phyloP scores from a whole-genome alignment of 2,113 vertebrate species.

The Otocyon megalotis region DNA sequence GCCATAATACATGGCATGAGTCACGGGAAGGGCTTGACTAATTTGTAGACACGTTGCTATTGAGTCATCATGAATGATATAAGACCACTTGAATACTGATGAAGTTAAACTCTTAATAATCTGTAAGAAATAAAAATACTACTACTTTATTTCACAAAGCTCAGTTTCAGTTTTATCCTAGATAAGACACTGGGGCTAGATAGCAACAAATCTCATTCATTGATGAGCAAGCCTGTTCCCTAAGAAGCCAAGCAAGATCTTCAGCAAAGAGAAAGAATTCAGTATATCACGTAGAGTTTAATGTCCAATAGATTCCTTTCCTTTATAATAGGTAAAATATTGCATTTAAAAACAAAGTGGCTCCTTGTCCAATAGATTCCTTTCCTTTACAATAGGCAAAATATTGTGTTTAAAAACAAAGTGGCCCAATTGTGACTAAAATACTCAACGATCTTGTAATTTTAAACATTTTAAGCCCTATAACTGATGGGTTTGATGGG shows the following conservation, averaged over 20 bases:
- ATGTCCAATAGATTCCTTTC: not conserved
- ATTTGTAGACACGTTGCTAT: slow-evolving; percentile 40
- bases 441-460: slow-evolving; percentile 11
- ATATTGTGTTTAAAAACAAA: slow-evolving; percentile 14
- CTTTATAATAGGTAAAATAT: not conserved
- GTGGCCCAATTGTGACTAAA: not conserved
- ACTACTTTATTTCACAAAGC: slow-evolving; percentile 46
- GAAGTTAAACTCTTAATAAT: slow-evolving; percentile 67
- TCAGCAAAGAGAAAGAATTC: not conserved
- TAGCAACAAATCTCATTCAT: slow-evolving; percentile 25
- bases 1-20: slow-evolving; percentile 63
- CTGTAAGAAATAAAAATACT: slow-evolving; percentile 73
- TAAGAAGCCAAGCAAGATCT: slow-evolving; percentile 24
- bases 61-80: slow-evolving; percentile 74
- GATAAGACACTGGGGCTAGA: not conserved
- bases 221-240: not conserved
- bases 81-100: slow-evolving; percentile 65
- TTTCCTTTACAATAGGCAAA: not conserved
- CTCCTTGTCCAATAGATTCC: not conserved
- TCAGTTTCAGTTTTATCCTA: slow-evolving; percentile 49
- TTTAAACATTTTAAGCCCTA: slow-evolving; percentile 52
- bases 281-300: not conserved
- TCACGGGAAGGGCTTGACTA: slow-evolving; percentile 66
- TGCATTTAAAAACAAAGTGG: not conserved
- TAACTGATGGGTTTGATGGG: slow-evolving; percentile 50